These are phyloP conservation scores for Chlorops oryzae DNA, from an alignment of 1,140 invertebrate species.

Conservation along the genomic window DNA sequence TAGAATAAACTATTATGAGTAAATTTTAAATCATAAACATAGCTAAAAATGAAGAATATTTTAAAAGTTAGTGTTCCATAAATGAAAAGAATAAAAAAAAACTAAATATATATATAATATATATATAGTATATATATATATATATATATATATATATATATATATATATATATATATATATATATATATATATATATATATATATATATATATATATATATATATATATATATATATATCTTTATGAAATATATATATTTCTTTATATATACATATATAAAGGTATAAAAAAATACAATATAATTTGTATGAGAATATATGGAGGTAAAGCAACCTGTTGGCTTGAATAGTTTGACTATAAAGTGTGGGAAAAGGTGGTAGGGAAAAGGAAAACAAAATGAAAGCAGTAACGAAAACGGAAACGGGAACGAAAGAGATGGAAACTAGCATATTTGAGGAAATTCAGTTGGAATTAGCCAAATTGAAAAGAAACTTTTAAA, in stretches of 20 bases:
- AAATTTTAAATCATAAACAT: too few relatives aligned
- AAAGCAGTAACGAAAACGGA: conserved; percentile 14
- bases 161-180: conserved; percentile 1
- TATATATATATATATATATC: not conserved
- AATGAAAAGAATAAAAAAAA: not conserved
- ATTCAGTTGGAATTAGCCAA: too few relatives aligned
- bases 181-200: not conserved
- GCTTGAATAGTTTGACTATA: too few relatives aligned
- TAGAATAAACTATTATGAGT: too few relatives aligned
- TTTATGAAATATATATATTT: not conserved
- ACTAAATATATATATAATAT: not conserved
- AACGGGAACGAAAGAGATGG: conserved; percentile 25
- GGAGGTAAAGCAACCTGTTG: too few relatives aligned
- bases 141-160: conserved; percentile 3
- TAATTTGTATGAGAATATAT: too few relatives aligned
- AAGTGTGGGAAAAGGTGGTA: not conserved
- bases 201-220: not conserved
- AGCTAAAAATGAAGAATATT: not conserved
- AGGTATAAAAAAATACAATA: not conserved
- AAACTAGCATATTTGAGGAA: conserved; percentile 23
- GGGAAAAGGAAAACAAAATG: conserved; percentile 1
- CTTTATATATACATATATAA: not conserved
- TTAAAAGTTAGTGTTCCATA: not conserved
- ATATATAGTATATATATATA: not conserved
- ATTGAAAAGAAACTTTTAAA: too few relatives aligned